These are phyloP conservation scores for Pseudomyrmex sp. DNA, from an alignment of 1,140 invertebrate species.

Conservation along the genomic window DNA sequence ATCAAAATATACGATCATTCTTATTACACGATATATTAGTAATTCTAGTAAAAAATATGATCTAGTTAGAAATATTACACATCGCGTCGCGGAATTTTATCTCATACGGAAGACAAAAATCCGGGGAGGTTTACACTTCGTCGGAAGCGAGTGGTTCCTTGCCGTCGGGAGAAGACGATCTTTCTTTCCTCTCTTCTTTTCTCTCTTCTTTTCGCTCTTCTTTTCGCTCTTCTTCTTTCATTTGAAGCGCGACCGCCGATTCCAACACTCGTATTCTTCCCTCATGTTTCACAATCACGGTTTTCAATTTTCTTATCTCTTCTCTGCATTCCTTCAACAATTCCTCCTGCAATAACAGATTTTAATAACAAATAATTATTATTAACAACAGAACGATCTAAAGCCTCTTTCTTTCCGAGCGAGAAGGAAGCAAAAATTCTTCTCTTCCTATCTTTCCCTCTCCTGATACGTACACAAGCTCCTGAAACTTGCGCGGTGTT, in stretches of 20 bases:
- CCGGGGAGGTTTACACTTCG: slow-evolving; percentile 79
- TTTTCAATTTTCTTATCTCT: slow-evolving; percentile 96
- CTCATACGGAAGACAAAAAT: slow-evolving; percentile 17
- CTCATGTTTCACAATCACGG: slow-evolving; percentile 97
- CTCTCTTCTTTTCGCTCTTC: slow-evolving; percentile 81
- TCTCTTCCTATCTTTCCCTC: no score
- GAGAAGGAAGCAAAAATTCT: no score
- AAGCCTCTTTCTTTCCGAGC: no score
- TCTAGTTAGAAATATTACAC: slow-evolving; percentile 38
- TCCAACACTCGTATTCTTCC: slow-evolving; percentile 93
- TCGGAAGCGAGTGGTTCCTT: slow-evolving; percentile 83
- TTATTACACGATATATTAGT: slow-evolving; percentile 80
- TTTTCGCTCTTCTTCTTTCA: slow-evolving; percentile 82
- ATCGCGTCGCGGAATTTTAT: slow-evolving; percentile 17
- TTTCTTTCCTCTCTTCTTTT: slow-evolving; percentile 76
- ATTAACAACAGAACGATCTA: no score
- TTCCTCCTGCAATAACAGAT: slow-evolving; percentile 84
- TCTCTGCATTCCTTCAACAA: slow-evolving; percentile 93
- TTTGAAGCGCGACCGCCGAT: slow-evolving; percentile 85
- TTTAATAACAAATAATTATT: background rate
- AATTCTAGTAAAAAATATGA: slow-evolving; percentile 68
- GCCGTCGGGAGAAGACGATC: slow-evolving; percentile 78
- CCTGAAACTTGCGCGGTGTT: slow-evolving; percentile 70
- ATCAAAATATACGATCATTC: slow-evolving; percentile 83
- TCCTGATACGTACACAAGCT: slow-evolving; percentile 80